Conservation (phyloP, 2,113 vertebrate species). For the Solenodon paradoxus region DNA sequence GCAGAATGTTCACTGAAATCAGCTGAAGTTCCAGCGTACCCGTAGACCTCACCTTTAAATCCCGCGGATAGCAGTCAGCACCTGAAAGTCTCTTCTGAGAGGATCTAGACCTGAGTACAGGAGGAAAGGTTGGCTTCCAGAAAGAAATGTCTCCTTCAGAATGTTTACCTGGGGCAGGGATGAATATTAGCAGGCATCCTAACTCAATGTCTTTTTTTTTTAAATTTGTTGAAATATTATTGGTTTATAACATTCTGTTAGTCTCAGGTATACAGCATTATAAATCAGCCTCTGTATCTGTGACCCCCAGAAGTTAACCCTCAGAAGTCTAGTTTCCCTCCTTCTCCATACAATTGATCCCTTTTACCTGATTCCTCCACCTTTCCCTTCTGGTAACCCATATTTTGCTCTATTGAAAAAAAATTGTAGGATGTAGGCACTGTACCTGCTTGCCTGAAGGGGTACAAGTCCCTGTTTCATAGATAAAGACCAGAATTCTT, state of each 20-base stretch:
- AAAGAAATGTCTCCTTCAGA: background rate
- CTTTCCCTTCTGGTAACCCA: background rate
- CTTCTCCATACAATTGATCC: background rate
- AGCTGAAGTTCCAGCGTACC: background rate
- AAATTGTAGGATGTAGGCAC: too few relatives aligned
- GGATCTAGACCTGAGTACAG: background rate
- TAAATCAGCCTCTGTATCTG: background rate
- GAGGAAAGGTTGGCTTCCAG: background rate
- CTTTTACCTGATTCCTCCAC: background rate
- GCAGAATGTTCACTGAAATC: background rate
- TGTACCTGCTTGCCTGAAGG: too few relatives aligned
- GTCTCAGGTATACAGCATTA: too few relatives aligned
- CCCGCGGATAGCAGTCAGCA: background rate
- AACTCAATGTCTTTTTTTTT: background rate
- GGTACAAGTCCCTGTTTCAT: too few relatives aligned
- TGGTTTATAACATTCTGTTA: too few relatives aligned
- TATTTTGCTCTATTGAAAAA: too few relatives aligned
- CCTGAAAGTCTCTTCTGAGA: background rate
- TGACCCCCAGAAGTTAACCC: background rate
- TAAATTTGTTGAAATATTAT: too few relatives aligned
- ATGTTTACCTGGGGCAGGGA: fast-evolving
- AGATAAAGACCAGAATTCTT: too few relatives aligned
- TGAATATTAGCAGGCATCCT: background rate
- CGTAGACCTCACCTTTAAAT: background rate
- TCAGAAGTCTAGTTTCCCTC: background rate